Evolutionary conservation across 2,113 vertebrate species (phyloP), one percentile per base, ranked within the genome.

Genomic region (Todiramphus chloris): DNA sequence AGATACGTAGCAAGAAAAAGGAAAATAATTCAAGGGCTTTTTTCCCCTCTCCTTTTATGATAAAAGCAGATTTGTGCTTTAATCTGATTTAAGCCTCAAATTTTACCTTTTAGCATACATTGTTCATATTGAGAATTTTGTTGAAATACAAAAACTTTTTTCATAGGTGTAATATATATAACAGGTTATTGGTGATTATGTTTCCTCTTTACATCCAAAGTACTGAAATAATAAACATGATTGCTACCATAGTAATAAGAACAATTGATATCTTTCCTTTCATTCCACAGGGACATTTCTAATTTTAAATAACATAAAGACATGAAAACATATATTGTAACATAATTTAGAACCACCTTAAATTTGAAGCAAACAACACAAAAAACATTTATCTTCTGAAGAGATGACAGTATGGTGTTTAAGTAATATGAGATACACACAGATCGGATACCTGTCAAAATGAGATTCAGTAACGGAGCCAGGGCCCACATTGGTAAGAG

Each of bases 21-120:
- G 33, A 96, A 74, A 84, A 77, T 75, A 94, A 92, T 89, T 90
- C 90, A 82, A 77, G 87, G 74, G 11, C 11, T 81, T 80, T 83
- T 73, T 46, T 1, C 4, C n/a, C 41, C 39, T 67, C 41, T 84
- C 33, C 17, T 94, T 94, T 93, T 91, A 93, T 86, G 78, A 94
- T 93, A 91, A 94, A 96, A 96, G 35, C 11, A 85, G 56, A 82
- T 96, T 85, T 77, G 16, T 80, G 81, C 77, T 87, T 96, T 94
- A 82, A 96, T 94, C 77, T 93, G 70, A 85, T 96, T 82, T 91
- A 90, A 95, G 31, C 16, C 60, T 91, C 66, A 73, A 64, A 56
- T 87, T 28, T 75, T 87, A 92, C 62, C 62, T 94, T 93, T 87
- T 41, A 83, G 74, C 12, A 70, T 91, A 60, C 67, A 80, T 64